Percentiles rank a stretch among this genome's conserved stretches.
Evolutionary conservation across 1,140 invertebrate species (phyloP).

Genomic region (Cataglyphis hispanica): DNA sequence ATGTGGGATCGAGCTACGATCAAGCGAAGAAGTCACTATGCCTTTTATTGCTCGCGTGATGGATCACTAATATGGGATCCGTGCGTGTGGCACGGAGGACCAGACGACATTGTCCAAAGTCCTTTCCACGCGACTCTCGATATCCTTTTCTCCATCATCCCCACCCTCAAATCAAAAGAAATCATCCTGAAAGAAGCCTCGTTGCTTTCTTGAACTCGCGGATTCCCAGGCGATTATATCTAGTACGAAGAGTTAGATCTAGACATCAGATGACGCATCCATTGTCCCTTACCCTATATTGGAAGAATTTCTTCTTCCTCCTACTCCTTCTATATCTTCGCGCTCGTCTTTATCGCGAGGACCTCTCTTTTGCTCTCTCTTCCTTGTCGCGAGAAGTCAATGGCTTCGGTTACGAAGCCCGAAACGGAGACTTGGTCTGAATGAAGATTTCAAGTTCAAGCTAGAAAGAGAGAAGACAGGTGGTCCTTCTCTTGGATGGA

Average conservation of each 20-base stretch:
- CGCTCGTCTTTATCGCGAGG: conserved; percentile 6
- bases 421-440: conserved; percentile 63
- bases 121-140: conserved; percentile 61
- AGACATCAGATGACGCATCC: conserved; percentile 43
- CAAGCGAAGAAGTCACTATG: conserved; percentile 64
- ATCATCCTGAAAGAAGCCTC: conserved; percentile 29
- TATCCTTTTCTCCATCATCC: conserved; percentile 40
- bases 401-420: conserved; percentile 48
- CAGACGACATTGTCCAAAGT: conserved; percentile 69
- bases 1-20: conserved; percentile 78
- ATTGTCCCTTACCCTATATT: conserved; percentile 73
- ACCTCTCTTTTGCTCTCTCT: conserved; percentile 1
- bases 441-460: conserved; percentile 78
- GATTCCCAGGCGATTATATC: conserved; percentile 85
- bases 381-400: conserved; percentile 61
- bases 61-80: conserved; percentile 83
- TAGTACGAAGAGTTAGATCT: conserved; percentile 73
- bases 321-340: background rate
- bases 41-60: conserved; percentile 76
- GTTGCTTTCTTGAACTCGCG: conserved; percentile 57
- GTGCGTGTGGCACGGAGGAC: conserved; percentile 41
- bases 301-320: conserved; percentile 32
- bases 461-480: conserved; percentile 70
- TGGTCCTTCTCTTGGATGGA: conserved; percentile 73
- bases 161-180: conserved; percentile 25